Evolutionary conservation across 2,797 vertebrate species (phyloP).

Genomic region (Xiphorhynchus erythropygius): DNA sequence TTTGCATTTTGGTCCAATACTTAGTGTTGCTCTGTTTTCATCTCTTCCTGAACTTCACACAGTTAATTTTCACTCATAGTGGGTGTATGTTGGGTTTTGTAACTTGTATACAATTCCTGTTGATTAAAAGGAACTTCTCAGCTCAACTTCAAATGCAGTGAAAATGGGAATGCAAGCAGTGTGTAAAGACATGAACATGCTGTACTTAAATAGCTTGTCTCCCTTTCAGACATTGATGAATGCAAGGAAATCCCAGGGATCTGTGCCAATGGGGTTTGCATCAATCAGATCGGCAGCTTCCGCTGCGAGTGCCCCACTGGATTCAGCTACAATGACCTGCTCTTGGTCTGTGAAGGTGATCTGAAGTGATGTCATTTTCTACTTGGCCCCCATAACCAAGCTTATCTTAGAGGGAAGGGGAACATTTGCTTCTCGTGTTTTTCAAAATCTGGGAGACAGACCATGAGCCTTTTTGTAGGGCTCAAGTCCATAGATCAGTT

Average conservation of each 20-base stretch:
- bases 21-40: neutral
- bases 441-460: neutral
- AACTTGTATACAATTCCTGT: neutral
- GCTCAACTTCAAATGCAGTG: neutral
- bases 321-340: conserved; percentile 84
- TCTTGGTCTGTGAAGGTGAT: conserved; percentile 83
- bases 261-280: conserved; percentile 83
- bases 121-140: neutral
- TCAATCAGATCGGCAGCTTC: conserved; percentile 85
- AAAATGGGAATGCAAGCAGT: neutral
- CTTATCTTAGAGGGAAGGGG: neutral
- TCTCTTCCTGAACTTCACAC: neutral
- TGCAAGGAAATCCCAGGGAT: conserved; percentile 84
- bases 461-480: neutral
- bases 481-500: neutral
- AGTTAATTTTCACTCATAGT: neutral
- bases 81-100: neutral
- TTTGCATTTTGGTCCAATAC: neutral
- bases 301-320: conserved; percentile 84
- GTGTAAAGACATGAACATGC: neutral
- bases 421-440: neutral
- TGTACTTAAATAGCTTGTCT: conserved; percentile 16
- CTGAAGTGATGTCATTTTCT: neutral
- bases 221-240: conserved; percentile 82
- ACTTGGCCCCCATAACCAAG: neutral